Base-by-base conservation (phyloP, 2,797 vertebrate genomes). In the Leuciscus waleckii region DNA sequence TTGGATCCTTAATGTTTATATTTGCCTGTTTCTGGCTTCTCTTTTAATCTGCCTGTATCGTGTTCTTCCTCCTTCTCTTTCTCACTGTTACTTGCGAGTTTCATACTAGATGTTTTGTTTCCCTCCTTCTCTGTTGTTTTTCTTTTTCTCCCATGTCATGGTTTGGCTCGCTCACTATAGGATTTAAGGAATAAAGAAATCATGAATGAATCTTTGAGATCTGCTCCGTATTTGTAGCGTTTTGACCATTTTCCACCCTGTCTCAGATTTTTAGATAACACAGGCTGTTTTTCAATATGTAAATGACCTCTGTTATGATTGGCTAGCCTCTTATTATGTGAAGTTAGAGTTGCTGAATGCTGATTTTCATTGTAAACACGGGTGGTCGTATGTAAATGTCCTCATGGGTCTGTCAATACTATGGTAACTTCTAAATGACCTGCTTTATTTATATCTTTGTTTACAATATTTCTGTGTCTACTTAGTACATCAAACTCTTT, bases 111-210 rank as follows among this genome's bases (percentile, higher is more conserved):
- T 65, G 23, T 35, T 84, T 39, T 76, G 51, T 81, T 26, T 92
- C 91, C 61, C 85, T 89, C 88, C 90, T 56, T 92, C 87, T 46
- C 80, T 77, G 58, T 86, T 80, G 83, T 88, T 74, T 84, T 87
- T 78, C 35, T 41, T 26, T 7, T 14, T 49, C 23, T 46, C 14
- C 41, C 74, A 16, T 76, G 32, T 76, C 32, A 23, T 76, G 74
- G 49, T 76, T 56, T 76, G 49, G 74, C 74, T 37, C 21, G 49
- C 74, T 56, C 21, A 23, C 23, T 75, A 35, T 23, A 54, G 19
- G 23, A 54, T 17, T 41, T 26, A 29, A 29, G 4, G 63, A 65
- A 32, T 65, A 65, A 65, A 32, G 63, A 32, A 32, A 32, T 17
- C 29, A 32, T 32, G 26, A 63, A 63, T 26, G 7, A 17, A 32